These are phyloP conservation scores for Tholera decimalis DNA, from an alignment of 2,888 invertebrate genomes.

Conservation along the genomic window DNA sequence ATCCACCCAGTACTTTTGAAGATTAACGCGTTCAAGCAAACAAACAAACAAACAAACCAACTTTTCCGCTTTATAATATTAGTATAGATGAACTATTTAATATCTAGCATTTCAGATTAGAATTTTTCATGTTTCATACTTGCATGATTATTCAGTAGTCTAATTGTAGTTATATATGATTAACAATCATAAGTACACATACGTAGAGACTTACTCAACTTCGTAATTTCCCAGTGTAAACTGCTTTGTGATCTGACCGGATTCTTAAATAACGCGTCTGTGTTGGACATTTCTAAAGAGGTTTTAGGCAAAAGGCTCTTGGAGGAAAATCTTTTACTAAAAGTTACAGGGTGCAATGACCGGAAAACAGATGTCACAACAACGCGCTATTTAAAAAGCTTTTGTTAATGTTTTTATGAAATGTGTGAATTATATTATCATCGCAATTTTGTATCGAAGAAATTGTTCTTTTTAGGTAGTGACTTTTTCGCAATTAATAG, in stretches of 20 bases:
- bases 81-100: too few relatives aligned
- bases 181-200: too few relatives aligned
- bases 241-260: conserved; percentile 49
- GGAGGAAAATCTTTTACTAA: conserved; percentile 66
- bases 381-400: conserved; percentile 59
- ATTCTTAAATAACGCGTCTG: conserved; percentile 61
- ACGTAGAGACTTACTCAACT: not conserved
- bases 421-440: conserved; percentile 26
- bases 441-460: not conserved
- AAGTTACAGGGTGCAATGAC: conserved; percentile 69
- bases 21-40: too few relatives aligned
- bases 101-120: too few relatives aligned
- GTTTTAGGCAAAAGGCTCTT: conserved; percentile 63
- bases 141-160: too few relatives aligned
- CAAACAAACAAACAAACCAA: too few relatives aligned
- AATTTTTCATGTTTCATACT: too few relatives aligned
- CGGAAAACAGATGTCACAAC: conserved; percentile 70
- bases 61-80: too few relatives aligned
- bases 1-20: too few relatives aligned
- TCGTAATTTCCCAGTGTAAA: conserved; percentile 54
- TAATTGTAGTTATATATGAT: too few relatives aligned
- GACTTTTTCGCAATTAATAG: too few relatives aligned
- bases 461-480: not conserved
- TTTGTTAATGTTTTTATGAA: conserved; percentile 47
- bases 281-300: conserved; percentile 69